Evolutionary conservation across 2,113 vertebrate genomes (phyloP).

Genomic region (Chloebia gouldiae): DNA sequence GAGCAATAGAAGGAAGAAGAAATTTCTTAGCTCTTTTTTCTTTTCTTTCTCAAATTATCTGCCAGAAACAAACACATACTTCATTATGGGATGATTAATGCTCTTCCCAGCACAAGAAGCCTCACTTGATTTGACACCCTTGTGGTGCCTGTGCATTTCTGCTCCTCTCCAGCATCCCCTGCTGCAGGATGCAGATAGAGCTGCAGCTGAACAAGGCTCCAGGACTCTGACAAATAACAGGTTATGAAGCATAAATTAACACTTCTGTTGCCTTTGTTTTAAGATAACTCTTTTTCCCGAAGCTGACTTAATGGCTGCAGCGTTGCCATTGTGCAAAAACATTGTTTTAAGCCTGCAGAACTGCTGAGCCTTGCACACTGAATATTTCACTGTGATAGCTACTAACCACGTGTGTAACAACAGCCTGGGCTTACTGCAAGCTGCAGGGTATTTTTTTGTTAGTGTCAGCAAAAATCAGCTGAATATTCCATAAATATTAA

Average conservation of each 20-base stretch:
- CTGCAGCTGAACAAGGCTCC: neutral
- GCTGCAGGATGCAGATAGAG: neutral
- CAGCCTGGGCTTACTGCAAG: conserved; percentile 5
- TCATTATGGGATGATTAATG: neutral
- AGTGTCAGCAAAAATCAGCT: conserved; percentile 47
- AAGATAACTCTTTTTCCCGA: neutral
- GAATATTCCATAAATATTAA: conserved; percentile 44
- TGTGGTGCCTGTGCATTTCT: neutral
- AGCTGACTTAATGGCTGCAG: neutral
- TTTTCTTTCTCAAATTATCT: neutral
- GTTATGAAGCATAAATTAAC: neutral
- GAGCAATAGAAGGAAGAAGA: neutral
- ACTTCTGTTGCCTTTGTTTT: neutral
- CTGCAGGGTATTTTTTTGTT: conserved; percentile 3
- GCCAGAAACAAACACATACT: neutral
- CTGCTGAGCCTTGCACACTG: neutral
- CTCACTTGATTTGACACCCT: neutral
- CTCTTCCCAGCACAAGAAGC: neutral
- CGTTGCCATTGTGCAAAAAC: neutral
- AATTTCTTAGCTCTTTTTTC: neutral
- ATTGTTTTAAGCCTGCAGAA: conserved; percentile 18
- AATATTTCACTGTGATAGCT: conserved; percentile 16
- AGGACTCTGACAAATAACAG: neutral
- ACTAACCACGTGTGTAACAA: neutral
- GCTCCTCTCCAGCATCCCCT: neutral